Evolutionary conservation across 2,888 invertebrate genomes (phyloP).

Genomic region (Pomacea canaliculata): DNA sequence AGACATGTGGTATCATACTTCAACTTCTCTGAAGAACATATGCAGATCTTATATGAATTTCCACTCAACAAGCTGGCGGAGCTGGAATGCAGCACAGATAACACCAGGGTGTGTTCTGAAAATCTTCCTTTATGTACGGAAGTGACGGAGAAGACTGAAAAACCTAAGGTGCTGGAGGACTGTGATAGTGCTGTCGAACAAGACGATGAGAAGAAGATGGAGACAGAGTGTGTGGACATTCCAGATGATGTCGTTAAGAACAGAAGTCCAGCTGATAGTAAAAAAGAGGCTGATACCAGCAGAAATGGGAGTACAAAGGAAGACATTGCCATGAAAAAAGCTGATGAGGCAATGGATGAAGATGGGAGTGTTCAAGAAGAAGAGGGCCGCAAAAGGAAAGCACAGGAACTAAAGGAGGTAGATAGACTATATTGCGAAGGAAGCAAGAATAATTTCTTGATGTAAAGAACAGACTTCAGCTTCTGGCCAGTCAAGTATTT

Average conservation of each 20-base stretch:
- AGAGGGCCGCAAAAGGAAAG: conserved; percentile 3
- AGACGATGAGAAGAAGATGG: neutral
- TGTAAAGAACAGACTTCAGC: too few relatives aligned
- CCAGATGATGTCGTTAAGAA: neutral
- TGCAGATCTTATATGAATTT: conserved; percentile 77
- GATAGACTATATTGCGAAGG: too few relatives aligned
- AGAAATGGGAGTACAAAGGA: neutral
- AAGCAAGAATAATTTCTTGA: too few relatives aligned
- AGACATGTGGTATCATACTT: conserved; percentile 82
- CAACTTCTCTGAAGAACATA: conserved; percentile 82
- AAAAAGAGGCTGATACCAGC: too few relatives aligned
- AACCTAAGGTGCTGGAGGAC: too few relatives aligned
- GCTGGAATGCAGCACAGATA: conserved; percentile 19
- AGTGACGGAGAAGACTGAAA: too few relatives aligned
- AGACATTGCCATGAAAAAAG: neutral
- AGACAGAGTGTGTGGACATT: neutral
- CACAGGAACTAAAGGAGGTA: neutral
- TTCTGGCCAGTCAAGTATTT: too few relatives aligned
- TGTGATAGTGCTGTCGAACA: neutral
- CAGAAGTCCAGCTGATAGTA: neutral
- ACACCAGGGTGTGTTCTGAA: too few relatives aligned
- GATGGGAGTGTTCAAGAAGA: conserved; percentile 1
- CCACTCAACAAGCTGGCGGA: conserved; percentile 50
- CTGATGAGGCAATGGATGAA: neutral
- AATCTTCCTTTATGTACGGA: too few relatives aligned